phyloP scores from a whole-genome alignment of 2,113 vertebrate genomes.

The Dicerorhinus sumatrensis region DNA sequence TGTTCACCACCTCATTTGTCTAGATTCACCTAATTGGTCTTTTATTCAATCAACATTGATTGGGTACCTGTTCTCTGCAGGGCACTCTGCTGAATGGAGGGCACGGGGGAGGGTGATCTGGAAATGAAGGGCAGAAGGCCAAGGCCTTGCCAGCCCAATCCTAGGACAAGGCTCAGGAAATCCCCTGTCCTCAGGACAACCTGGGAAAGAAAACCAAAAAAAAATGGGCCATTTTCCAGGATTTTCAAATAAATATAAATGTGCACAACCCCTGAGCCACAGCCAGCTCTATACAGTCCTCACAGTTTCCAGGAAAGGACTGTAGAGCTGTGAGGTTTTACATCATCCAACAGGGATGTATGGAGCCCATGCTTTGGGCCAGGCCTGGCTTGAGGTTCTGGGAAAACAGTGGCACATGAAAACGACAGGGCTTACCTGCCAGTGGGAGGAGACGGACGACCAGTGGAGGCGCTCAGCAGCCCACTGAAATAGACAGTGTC shows the following conservation, averaged over 20 bases:
- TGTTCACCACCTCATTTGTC: neutral
- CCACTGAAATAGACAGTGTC: neutral
- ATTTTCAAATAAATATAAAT: neutral
- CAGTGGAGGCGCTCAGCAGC: neutral
- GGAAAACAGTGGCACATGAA: accelerated
- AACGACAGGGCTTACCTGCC: neutral
- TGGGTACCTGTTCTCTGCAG: neutral
- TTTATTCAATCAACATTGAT: neutral
- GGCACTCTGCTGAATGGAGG: neutral
- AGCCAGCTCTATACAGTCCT: neutral
- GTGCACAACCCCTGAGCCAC: neutral
- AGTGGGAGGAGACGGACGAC: neutral
- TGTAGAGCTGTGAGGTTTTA: neutral
- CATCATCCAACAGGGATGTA: neutral
- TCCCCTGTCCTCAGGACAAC: neutral
- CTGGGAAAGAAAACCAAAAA: neutral
- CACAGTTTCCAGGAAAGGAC: accelerated
- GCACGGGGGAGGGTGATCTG: too few relatives aligned
- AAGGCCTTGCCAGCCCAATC: neutral
- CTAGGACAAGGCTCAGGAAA: neutral
- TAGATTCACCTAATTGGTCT: neutral
- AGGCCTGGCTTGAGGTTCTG: neutral
- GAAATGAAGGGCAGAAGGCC: neutral
- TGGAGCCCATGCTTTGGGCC: neutral
- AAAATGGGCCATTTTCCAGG: neutral